A percentile compares a stretch with the other conserved stretches of the same genome.
Evolutionary conservation across 2,113 vertebrate species (phyloP).

Genomic region (Xyrauchen texanus): DNA sequence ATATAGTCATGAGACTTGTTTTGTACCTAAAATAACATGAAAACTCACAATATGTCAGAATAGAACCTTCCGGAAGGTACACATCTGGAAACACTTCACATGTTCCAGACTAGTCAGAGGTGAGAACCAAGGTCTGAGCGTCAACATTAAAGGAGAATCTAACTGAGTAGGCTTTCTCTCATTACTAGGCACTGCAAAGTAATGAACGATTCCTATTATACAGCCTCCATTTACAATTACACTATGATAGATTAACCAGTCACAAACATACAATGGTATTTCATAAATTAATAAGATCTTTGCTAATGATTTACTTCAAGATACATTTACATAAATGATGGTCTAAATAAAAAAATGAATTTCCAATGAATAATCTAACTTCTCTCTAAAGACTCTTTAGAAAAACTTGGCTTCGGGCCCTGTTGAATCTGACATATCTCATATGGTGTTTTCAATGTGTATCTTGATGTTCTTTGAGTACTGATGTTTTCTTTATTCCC

Average conservation of each 20-base stretch:
- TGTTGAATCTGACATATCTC: not conserved
- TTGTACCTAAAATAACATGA: conserved; percentile 55
- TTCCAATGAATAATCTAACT: not conserved
- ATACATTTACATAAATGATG: conserved; percentile 1
- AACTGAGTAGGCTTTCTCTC: conserved; percentile 36
- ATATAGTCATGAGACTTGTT: conserved; percentile 42
- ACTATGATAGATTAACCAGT: conserved; percentile 9
- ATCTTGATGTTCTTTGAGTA: conserved; percentile 16
- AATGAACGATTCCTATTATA: conserved; percentile 34
- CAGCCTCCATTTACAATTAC: conserved; percentile 1
- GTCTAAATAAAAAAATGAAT: too few relatives aligned
- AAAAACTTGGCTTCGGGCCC: not conserved
- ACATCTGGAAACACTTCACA: conserved; percentile 75
- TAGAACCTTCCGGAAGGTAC: conserved; percentile 56
- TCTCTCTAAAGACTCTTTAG: not conserved
- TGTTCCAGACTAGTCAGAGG: conserved; percentile 64
- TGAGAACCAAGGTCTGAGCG: conserved; percentile 45
- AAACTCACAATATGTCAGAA: conserved; percentile 52
- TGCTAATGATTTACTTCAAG: conserved; percentile 14
- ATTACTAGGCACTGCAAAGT: conserved; percentile 27
- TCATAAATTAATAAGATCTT: conserved; percentile 13
- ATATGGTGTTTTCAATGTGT: conserved; percentile 26
- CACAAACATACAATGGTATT: conserved; percentile 4
- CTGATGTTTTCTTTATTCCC: not conserved
- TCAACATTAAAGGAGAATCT: conserved; percentile 46